phyloP scores from a whole-genome alignment of 1,140 invertebrate species.

The Mercenaria mercenaria region DNA sequence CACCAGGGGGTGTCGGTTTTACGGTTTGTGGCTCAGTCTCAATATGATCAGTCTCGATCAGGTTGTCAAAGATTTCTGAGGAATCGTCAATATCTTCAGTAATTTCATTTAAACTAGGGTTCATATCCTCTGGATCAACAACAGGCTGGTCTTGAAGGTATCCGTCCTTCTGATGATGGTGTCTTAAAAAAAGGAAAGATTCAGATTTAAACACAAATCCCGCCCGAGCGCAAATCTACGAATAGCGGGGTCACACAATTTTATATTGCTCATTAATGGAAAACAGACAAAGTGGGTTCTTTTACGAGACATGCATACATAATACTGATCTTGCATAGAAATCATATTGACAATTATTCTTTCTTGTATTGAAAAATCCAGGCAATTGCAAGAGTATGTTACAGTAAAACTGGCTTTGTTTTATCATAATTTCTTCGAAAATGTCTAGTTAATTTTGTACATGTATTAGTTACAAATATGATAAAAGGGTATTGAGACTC shows the following conservation, averaged over 20 bases:
- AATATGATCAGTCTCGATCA: neutral
- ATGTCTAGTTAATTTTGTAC: too few species aligned
- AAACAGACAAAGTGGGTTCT: too few species aligned
- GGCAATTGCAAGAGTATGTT: too few species aligned
- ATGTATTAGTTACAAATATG: too few species aligned
- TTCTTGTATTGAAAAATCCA: too few species aligned
- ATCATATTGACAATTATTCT: too few species aligned
- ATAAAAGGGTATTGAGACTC: too few species aligned
- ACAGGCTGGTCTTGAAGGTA: slow-evolving; percentile 43
- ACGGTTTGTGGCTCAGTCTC: neutral
- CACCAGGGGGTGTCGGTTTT: neutral
- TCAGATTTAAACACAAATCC: neutral
- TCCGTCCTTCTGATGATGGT: slow-evolving; percentile 37
- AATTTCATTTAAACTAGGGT: neutral
- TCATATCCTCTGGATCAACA: neutral
- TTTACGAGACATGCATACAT: too few species aligned
- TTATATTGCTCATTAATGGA: too few species aligned
- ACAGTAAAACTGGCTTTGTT: too few species aligned
- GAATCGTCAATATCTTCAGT: neutral
- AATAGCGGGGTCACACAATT: neutral
- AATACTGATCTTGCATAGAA: too few species aligned
- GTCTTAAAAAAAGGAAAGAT: neutral
- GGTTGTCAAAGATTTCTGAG: neutral
- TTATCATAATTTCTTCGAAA: too few species aligned
- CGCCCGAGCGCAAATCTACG: neutral